Base-by-base conservation (phyloP, 2,797 vertebrate genomes). In the Poeciliopsis presidionis region DNA sequence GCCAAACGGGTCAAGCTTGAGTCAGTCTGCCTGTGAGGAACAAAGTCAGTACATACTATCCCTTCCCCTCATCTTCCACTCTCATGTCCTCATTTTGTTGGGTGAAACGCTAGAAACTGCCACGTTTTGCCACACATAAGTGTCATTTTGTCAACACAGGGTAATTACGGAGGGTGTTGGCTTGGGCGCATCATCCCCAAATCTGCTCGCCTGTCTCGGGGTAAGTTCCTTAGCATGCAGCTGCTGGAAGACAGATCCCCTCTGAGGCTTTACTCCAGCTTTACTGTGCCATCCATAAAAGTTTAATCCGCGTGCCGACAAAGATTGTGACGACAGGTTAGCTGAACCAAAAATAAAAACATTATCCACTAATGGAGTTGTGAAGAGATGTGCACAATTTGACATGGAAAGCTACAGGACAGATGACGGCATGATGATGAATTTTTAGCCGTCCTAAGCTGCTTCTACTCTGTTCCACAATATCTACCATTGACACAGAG, bases 21-120 rank as follows among this genome's bases (percentile, higher is more conserved):
- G 77, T 92, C 90, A 92, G 85, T 72, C 69, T 81, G 85, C 88
- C 88, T 90, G 84, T 81, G 80, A 92, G 86, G 79, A 84, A 77
- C 39, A 79, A 86, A 79, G 81, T 82, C 75, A 82, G 76, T 30
- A 70, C 76, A 55, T 65, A 53, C 82, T 75, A 73, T 77, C 84
- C 63, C 65, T 72, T 73, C 57, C 25, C 73, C 74, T 84, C 53
- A 1, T 18, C 45, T 69, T 78, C 59, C 28, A 55, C 82, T 79
- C 86, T 76, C 41, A 16, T 74, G 75, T 84, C 78, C 81, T 87
- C 80, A 76, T 82, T 81, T 88, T 80, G 79, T 67, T 47, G 63
- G 75, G 81, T 69, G 73, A 71, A 74, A 76, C 72, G 18, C 81
- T 46, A 61, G 81, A 85, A 55, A 87, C 87, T 88, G 81, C 46